Conservation (phyloP, 1,140 invertebrate species). For the Caenorhabditis latens region DNA sequence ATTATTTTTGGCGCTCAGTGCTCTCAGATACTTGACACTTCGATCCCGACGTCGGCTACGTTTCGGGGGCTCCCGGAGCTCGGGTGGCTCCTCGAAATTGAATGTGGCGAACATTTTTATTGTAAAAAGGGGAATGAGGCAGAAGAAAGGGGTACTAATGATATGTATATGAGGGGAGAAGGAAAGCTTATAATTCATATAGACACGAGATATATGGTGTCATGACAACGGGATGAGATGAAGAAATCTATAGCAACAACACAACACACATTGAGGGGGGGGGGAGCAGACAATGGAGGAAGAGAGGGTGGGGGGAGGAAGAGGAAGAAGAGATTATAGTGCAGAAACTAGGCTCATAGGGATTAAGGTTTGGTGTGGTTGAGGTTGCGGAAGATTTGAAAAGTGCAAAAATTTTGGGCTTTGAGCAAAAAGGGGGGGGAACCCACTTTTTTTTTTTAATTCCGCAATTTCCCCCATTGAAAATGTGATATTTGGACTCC, state of each 20-base stretch:
- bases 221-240: neutral
- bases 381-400: too few relatives aligned
- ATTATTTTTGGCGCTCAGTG: neutral
- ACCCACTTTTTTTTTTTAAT: too few relatives aligned
- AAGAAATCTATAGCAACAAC: neutral
- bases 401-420: too few relatives aligned
- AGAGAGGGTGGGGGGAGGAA: too few relatives aligned
- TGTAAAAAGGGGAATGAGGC: neutral
- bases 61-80: neutral
- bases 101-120: slow-evolving; percentile 16
- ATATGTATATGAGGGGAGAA: neutral
- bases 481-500: too few relatives aligned
- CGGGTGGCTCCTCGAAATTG: slow-evolving; percentile 11
- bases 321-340: too few relatives aligned
- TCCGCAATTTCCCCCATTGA: too few relatives aligned
- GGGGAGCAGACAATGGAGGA: too few relatives aligned
- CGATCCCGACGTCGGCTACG: neutral
- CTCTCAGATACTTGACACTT: slow-evolving; percentile 15
- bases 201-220: neutral
- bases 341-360: too few relatives aligned
- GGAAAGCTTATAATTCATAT: neutral
- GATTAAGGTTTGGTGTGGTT: too few relatives aligned
- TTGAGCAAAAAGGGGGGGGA: too few relatives aligned
- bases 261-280: too few relatives aligned
- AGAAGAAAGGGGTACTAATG: neutral